phyloP scores from a whole-genome alignment of 2,888 invertebrate species.

The Hirtodrosophila trivittata region DNA sequence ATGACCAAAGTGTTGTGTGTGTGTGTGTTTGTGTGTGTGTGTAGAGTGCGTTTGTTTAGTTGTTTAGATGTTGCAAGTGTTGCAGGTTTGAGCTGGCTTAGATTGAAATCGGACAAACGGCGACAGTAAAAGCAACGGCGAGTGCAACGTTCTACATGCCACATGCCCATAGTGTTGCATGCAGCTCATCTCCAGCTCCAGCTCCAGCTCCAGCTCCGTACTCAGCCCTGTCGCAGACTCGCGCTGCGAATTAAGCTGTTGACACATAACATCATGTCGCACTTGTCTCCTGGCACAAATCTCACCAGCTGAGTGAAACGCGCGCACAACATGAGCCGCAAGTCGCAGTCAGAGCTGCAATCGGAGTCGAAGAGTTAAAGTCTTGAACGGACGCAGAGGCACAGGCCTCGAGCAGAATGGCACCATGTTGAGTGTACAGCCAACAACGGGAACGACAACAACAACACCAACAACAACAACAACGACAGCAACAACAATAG shows the following conservation, averaged over 20 bases:
- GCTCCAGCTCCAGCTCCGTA: constrained; percentile 8
- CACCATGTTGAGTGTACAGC: constrained; percentile 70
- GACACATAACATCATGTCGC: constrained; percentile 84
- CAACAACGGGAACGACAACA: constrained; percentile 59
- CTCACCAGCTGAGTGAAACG: constrained; percentile 78
- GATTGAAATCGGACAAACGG: constrained; percentile 55
- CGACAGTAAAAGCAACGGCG: constrained; percentile 34
- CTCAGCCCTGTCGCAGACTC: constrained; percentile 45
- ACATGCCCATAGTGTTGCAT: constrained; percentile 27
- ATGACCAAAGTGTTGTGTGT: constrained; percentile 50
- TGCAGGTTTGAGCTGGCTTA: constrained; percentile 51
- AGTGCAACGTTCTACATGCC: constrained; percentile 31
- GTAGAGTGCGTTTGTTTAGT: constrained; percentile 44
- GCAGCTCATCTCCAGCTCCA: constrained; percentile 21
- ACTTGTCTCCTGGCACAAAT: constrained; percentile 80
- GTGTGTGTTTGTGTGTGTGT: constrained; percentile 17
- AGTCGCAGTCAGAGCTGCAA: constrained; percentile 7
- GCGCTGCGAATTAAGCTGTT: constrained; percentile 83
- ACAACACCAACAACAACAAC: constrained; percentile 39
- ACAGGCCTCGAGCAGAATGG: constrained; percentile 54
- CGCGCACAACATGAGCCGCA: constrained; percentile 72
- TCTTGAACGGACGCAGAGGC: constrained; percentile 37
- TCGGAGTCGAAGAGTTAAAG: constrained; percentile 6
- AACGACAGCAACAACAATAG: constrained; percentile 30
- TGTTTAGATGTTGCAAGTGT: constrained; percentile 14